Evolutionary conservation across 2,888 invertebrate genomes (phyloP).

Genomic region (Eumerus sabulonum): DNA sequence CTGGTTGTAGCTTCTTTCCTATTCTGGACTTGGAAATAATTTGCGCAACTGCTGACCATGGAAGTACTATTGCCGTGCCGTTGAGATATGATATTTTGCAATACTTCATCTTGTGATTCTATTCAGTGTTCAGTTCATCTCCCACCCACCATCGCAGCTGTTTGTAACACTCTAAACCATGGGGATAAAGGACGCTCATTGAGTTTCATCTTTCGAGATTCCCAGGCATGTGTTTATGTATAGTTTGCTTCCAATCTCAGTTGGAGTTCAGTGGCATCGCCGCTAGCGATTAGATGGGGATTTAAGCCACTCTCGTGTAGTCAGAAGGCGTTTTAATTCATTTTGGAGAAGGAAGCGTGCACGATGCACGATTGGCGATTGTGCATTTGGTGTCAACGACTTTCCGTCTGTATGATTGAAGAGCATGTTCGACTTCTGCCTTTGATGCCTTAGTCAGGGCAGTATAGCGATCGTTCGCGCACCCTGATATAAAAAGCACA

Average conservation of each 20-base stretch:
- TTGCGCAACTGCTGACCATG: slow-evolving; percentile 55
- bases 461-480: slow-evolving; percentile 49
- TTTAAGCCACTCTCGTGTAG: slow-evolving; percentile 47
- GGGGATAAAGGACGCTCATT: slow-evolving; percentile 15
- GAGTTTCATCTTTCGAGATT: slow-evolving; percentile 34
- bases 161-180: no score
- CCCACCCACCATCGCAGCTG: slow-evolving; percentile 38
- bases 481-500: slow-evolving; percentile 7
- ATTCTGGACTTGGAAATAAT: slow-evolving; percentile 32
- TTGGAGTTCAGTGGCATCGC: slow-evolving; percentile 59
- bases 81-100: slow-evolving; percentile 55
- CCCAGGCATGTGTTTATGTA: slow-evolving; percentile 10
- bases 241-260: neutral
- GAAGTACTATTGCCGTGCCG: slow-evolving; percentile 22
- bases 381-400: slow-evolving; percentile 68
- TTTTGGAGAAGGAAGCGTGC: slow-evolving; percentile 61
- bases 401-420: slow-evolving; percentile 63
- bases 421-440: slow-evolving; percentile 34
- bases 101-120: slow-evolving; percentile 66
- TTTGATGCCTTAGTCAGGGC: slow-evolving; percentile 8
- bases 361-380: slow-evolving; percentile 66
- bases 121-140: slow-evolving; percentile 30
- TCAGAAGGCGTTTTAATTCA: slow-evolving; percentile 64
- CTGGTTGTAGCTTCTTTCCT: slow-evolving; percentile 5
- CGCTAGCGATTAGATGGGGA: slow-evolving; percentile 42